Evolutionary conservation across 1,140 invertebrate genomes (phyloP).

Genomic region (Cepaea nemoralis): DNA sequence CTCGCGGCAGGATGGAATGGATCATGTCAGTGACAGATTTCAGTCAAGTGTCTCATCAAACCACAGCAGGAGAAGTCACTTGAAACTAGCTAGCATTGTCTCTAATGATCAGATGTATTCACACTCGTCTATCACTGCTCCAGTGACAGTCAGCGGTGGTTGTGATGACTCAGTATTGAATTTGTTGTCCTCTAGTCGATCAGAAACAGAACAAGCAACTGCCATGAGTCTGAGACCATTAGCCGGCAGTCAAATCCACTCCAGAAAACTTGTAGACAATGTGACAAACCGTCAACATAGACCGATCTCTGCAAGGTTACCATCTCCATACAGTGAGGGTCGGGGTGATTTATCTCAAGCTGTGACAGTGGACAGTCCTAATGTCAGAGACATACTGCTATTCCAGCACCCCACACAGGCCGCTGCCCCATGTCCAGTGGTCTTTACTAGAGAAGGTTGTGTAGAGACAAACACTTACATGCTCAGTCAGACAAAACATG

Average conservation of each 20-base stretch:
- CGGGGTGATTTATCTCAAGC: too few species aligned
- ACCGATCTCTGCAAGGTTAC: too few species aligned
- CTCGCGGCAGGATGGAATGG: not conserved
- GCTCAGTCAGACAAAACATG: too few species aligned
- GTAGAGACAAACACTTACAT: too few species aligned
- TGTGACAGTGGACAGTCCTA: too few species aligned
- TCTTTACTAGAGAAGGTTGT: too few species aligned
- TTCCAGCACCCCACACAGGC: too few species aligned
- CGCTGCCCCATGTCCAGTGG: too few species aligned
- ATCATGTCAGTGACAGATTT: not conserved
- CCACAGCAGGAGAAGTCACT: slow-evolving; percentile 3
- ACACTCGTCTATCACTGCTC: not conserved
- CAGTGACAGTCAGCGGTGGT: not conserved
- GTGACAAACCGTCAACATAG: too few species aligned
- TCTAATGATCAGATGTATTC: slow-evolving; percentile 29
- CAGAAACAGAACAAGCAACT: not conserved
- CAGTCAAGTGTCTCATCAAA: not conserved
- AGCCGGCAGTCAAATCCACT: not conserved
- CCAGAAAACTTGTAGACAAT: too few species aligned
- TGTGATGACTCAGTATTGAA: not conserved
- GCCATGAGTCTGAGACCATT: not conserved
- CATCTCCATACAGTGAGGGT: too few species aligned
- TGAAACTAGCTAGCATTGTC: not conserved
- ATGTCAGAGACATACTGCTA: too few species aligned
- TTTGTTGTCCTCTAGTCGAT: not conserved